These are phyloP conservation scores for Chloroclysta siterata DNA, from an alignment of 2,888 invertebrate species.

Conservation along the genomic window DNA sequence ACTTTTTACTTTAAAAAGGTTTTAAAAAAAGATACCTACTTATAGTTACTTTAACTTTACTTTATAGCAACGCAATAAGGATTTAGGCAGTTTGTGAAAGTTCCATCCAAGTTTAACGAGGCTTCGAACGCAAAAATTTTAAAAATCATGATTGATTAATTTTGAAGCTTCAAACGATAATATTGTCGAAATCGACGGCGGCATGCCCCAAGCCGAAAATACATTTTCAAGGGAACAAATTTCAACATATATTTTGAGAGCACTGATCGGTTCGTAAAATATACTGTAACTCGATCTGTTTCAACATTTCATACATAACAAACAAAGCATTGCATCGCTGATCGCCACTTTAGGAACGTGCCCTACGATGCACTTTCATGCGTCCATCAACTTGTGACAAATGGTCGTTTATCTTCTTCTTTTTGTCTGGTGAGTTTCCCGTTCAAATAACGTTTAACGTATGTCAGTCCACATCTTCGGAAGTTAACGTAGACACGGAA, in stretches of 20 bases:
- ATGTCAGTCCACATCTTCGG: slow-evolving; percentile 35
- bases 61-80: too few species aligned
- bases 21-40: too few species aligned
- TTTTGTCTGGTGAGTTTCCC: not conserved
- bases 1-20: too few species aligned
- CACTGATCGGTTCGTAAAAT: not conserved
- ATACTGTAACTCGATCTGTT: not conserved
- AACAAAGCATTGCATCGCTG: too few species aligned
- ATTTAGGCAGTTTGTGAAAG: too few species aligned
- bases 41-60: too few species aligned
- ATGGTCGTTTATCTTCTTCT: not conserved
- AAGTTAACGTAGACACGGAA: slow-evolving; percentile 29
- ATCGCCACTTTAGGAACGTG: too few species aligned
- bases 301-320: too few species aligned
- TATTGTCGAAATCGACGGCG: not conserved
- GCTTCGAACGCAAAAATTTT: too few species aligned
- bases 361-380: too few species aligned
- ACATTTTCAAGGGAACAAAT: slow-evolving; percentile 4
- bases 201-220: not conserved
- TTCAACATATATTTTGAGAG: not conserved
- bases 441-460: slow-evolving; percentile 1
- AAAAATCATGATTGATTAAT: not conserved
- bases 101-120: too few species aligned
- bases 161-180: not conserved
- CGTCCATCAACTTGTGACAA: too few species aligned